phyloP scores from a whole-genome alignment of 2,797 vertebrate species.

The Neosalanx taihuensis region DNA sequence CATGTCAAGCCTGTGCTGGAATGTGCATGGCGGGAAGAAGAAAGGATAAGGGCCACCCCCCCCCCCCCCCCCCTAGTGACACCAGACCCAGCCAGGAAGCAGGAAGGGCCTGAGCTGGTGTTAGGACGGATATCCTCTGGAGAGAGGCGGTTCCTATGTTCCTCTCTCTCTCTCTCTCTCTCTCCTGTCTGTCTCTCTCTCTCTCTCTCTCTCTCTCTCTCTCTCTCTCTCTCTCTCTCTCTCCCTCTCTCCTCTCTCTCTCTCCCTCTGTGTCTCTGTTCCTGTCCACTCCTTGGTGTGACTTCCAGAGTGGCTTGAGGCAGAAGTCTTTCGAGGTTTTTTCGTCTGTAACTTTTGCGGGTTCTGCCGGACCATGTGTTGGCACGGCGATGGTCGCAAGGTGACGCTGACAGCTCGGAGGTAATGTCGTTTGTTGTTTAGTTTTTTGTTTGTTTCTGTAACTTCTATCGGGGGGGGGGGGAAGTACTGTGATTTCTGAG shows the following conservation, averaged over 20 bases:
- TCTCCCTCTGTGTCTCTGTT: slow-evolving; percentile 53
- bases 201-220: slow-evolving; percentile 58
- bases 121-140: slow-evolving; percentile 78
- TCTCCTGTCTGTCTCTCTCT: slow-evolving; percentile 62
- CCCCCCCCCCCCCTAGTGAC: slow-evolving; percentile 47
- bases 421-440: slow-evolving; percentile 52
- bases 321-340: neutral
- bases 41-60: slow-evolving; percentile 23
- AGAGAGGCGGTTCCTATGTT: slow-evolving; percentile 62
- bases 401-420: slow-evolving; percentile 67
- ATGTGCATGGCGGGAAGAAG: neutral
- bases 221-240: slow-evolving; percentile 54
- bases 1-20: neutral
- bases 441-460: slow-evolving; percentile 48
- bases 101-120: slow-evolving; percentile 79
- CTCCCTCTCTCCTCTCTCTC: slow-evolving; percentile 55
- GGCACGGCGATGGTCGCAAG: slow-evolving; percentile 66
- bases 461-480: slow-evolving; percentile 1
- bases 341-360: neutral
- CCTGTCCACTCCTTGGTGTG: slow-evolving; percentile 29
- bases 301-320: slow-evolving; percentile 40
- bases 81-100: slow-evolving; percentile 73
- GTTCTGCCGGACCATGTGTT: slow-evolving; percentile 59
- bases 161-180: slow-evolving; percentile 46
- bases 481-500: slow-evolving; percentile 18